Percentiles rank a stretch among this genome's conserved stretches.
phyloP scores from a whole-genome alignment of 2,888 invertebrate genomes.

The Agriotes lineatus region DNA sequence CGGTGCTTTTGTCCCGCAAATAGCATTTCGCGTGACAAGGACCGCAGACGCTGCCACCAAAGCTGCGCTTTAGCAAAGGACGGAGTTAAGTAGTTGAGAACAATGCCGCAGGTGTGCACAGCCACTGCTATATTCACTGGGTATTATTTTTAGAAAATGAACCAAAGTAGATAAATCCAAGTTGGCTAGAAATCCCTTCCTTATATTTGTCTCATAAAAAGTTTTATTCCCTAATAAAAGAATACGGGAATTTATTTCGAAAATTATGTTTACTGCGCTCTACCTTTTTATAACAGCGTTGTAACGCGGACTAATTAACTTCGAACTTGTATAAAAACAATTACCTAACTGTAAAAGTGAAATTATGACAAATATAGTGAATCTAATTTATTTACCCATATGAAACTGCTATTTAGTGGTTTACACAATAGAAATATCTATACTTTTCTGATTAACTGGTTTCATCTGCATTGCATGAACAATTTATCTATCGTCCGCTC shows the following conservation, averaged over 20 bases:
- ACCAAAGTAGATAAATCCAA: slow-evolving; percentile 63
- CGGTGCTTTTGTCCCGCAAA: slow-evolving; percentile 47
- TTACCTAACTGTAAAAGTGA: too few relatives aligned
- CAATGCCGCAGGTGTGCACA: slow-evolving; percentile 61
- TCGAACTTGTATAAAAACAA: too few relatives aligned
- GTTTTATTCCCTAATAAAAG: slow-evolving; percentile 40
- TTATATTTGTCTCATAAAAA: slow-evolving; percentile 45
- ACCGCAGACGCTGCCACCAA: slow-evolving; percentile 22
- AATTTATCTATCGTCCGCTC: too few relatives aligned
- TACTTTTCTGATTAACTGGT: too few relatives aligned
- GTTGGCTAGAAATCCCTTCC: slow-evolving; percentile 43
- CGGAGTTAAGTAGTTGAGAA: slow-evolving; percentile 54
- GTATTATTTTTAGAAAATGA: slow-evolving; percentile 64
- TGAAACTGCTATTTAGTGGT: too few relatives aligned
- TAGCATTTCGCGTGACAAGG: slow-evolving; percentile 43
- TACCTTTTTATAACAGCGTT: neutral
- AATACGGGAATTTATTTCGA: slow-evolving; percentile 10
- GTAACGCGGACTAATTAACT: too few relatives aligned
- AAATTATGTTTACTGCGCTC: slow-evolving; percentile 10
- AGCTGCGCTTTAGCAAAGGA: slow-evolving; percentile 37
- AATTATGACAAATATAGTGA: too few relatives aligned
- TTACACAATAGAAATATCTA: too few relatives aligned
- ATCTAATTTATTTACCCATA: too few relatives aligned
- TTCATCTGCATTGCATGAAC: too few relatives aligned
- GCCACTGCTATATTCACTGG: slow-evolving; percentile 59